Base-by-base conservation (phyloP, 2,797 vertebrate genomes). In the Thamnophis elegans region DNA sequence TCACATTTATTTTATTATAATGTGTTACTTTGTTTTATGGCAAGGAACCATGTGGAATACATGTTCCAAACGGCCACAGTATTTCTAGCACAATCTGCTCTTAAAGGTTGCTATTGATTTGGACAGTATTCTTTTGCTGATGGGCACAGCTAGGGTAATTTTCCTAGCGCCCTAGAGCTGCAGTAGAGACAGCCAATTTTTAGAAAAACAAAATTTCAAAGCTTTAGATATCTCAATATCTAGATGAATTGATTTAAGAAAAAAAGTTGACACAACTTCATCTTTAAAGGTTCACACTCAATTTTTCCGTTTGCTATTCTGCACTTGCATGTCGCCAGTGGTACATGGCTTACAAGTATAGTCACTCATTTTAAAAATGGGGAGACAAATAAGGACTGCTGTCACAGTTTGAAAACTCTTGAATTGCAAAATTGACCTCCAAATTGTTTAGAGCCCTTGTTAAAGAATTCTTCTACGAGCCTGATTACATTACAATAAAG, bases 251-350 rank as follows among this genome's bases (percentile, higher is more conserved):
- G 47, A 4, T 53, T 85, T 59, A 1, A 10, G 18, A 26, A 32
- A 26, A 26, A 56, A 95, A 94, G 94, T 95, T 95, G 93, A 95
- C 85, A 93, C 93, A 93, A 93, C 96, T 92, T 96, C 90, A 94
- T 96, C 95, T 94, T 18, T 91, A 97, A 97, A 97, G 95, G 95
- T 93, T 97, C 96, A 96, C 96, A 94, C 92, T 96, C 93, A 88
- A 94, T 87, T 95, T 97, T 96, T 93, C 95, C 65, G 93, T 95
- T 91, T 95, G 54, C 73, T 93, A 94, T 93, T 90, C 32, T 97
- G 96, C 95, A 95, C 96, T 97, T 98, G 94, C 90, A 94, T 96
- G 94, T 96, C 94, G 93, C 95, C 96, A 92, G 94, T 82, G 55
- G 95, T 95, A 94, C 58, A 55, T 59, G 94, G 92, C 58, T 96